Conservation (phyloP, 2,113 vertebrate species). For the Abramis brama region DNA sequence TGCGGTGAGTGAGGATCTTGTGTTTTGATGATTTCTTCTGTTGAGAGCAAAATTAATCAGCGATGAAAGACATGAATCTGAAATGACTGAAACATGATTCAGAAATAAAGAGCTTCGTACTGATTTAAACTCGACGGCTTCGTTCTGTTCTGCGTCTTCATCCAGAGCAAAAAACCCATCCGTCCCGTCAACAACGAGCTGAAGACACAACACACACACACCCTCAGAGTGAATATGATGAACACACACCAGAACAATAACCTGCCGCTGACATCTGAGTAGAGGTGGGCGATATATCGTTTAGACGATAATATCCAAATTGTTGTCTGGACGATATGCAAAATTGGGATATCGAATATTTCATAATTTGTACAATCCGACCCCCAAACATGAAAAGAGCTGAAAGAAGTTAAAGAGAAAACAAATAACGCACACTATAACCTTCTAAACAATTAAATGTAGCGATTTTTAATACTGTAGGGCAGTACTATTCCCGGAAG, state of each 20-base stretch:
- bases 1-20: conserved; percentile 29
- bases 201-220: neutral
- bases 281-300: too few species aligned
- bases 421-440: too few species aligned
- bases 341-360: too few species aligned
- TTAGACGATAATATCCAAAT: too few species aligned
- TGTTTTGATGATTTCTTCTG: conserved; percentile 49
- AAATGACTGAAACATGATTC: neutral
- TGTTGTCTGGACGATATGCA: too few species aligned
- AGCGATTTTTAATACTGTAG: too few species aligned
- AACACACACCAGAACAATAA: neutral
- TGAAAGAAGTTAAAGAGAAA: too few species aligned
- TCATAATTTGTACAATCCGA: too few species aligned
- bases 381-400: too few species aligned
- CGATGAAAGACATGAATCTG: neutral
- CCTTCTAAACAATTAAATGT: too few species aligned
- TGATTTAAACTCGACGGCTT: conserved; percentile 14
- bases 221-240: neutral
- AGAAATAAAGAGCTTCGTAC: neutral
- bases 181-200: neutral
- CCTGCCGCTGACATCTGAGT: neutral
- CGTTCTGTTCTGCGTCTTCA: conserved; percentile 26
- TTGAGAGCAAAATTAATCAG: neutral
- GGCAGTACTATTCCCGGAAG: too few species aligned
- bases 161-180: neutral